Percentiles rank a stretch among this genome's conserved stretches.
These are phyloP conservation scores for Siniperca scherzeri DNA, from an alignment of 2,797 vertebrate genomes.

Conservation along the genomic window DNA sequence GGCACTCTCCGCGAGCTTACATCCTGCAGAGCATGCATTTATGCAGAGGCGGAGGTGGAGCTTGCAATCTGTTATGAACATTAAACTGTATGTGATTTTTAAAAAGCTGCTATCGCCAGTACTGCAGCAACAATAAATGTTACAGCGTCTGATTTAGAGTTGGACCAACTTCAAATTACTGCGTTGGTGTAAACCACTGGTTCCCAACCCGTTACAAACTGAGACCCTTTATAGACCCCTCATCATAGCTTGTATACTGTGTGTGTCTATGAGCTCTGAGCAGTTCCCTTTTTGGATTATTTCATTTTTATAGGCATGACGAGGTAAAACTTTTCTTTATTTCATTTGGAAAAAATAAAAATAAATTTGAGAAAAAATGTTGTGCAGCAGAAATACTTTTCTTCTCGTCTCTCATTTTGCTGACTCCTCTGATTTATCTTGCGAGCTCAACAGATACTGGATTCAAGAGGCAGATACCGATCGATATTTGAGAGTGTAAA, in stretches of 20 bases:
- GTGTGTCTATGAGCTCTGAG: neutral
- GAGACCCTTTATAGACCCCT: neutral
- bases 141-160: conserved; percentile 3
- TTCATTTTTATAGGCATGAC: neutral
- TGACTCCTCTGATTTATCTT: neutral
- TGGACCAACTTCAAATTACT: neutral
- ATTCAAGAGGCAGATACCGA: neutral
- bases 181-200: conserved; percentile 5
- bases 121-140: conserved; percentile 7
- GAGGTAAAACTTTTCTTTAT: too few relatives aligned
- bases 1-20: conserved; percentile 36
- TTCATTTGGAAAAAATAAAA: neutral
- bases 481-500: neutral
- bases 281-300: neutral
- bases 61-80: conserved; percentile 39
- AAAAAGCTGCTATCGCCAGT: conserved; percentile 10
- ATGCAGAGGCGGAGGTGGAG: conserved; percentile 54
- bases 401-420: neutral
- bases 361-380: neutral
- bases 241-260: neutral
- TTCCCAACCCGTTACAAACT: neutral
- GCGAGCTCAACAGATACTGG: neutral
- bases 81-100: conserved; percentile 26
- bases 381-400: neutral
- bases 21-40: conserved; percentile 39